Conservation (phyloP, 2,113 vertebrate genomes). For the Romanogobio albipinnatus region DNA sequence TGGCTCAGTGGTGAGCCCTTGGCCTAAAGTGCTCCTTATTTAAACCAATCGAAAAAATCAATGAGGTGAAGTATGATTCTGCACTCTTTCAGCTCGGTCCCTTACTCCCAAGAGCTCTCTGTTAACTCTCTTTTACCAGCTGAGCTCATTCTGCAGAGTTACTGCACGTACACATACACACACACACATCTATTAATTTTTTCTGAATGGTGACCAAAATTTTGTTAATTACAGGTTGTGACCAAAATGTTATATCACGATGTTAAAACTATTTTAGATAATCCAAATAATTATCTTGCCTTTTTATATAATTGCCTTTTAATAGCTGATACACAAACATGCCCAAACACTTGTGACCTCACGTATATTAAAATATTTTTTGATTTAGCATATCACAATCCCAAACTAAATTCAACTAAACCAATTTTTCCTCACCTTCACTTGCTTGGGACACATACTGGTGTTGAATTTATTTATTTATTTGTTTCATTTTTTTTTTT, state of each 20-base stretch:
- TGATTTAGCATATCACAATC: not conserved
- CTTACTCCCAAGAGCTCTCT: slow-evolving; percentile 67
- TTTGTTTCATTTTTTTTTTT: not conserved
- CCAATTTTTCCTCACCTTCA: not conserved
- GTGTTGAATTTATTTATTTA: too few relatives aligned
- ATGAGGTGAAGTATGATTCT: slow-evolving; percentile 80
- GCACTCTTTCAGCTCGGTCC: slow-evolving; percentile 71
- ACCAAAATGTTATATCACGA: not conserved
- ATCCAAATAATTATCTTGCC: not conserved
- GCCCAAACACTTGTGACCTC: not conserved
- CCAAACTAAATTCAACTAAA: not conserved
- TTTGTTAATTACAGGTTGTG: not conserved
- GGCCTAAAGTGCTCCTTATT: slow-evolving; percentile 80
- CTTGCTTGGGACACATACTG: not conserved
- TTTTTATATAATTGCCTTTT: not conserved
- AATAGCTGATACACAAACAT: too few relatives aligned
- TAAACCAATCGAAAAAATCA: slow-evolving; percentile 82
- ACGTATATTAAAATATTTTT: not conserved
- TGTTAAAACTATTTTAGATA: not conserved
- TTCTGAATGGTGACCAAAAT: not conserved
- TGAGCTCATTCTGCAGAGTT: slow-evolving; percentile 61
- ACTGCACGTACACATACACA: not conserved
- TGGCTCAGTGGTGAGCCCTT: slow-evolving; percentile 74
- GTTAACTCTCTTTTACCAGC: slow-evolving; percentile 69
- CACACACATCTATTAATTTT: not conserved